Evolutionary conservation across 1,140 invertebrate species (phyloP).

Genomic region (Caenorhabditis elegans): WBcel235 BX284603.4:5661001-5661500

Average conservation of each 20-base stretch:
- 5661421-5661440: background rate
- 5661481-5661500: background rate
- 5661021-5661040: background rate
- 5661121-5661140: slow-evolving; percentile 4
- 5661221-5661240: background rate
- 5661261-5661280: slow-evolving; percentile 28
- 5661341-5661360: slow-evolving; percentile 17
- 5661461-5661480: background rate
- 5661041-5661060: background rate
- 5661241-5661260: background rate
- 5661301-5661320: slow-evolving; percentile 14
- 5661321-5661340: background rate
- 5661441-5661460: background rate
- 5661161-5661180: background rate
- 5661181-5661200: too few relatives aligned
- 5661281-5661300: background rate
- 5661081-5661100: background rate
- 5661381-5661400: slow-evolving; percentile 6
- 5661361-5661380: background rate
- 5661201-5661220: slow-evolving; percentile 3
- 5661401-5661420: background rate
- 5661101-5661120: background rate
- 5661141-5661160: background rate
- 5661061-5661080: slow-evolving; percentile 66
- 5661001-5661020: slow-evolving; percentile 10